A percentile compares a stretch with the other conserved stretches of the same genome.
phyloP scores from a whole-genome alignment of 2,797 vertebrate species.

The Thalassophryne amazonica region DNA sequence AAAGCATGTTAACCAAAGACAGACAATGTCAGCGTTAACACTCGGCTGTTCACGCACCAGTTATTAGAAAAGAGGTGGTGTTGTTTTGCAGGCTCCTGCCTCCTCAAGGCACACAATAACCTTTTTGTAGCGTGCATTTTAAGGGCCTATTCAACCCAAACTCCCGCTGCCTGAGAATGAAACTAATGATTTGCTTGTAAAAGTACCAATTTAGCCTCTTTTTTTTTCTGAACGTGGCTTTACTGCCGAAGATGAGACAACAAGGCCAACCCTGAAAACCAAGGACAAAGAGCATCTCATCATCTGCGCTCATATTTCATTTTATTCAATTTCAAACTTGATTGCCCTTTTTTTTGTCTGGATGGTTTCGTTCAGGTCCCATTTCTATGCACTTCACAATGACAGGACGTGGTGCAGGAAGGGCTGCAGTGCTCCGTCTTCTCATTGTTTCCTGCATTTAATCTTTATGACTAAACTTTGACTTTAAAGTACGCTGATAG shows the following conservation, averaged over 20 bases:
- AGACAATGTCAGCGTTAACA: slow-evolving; percentile 45
- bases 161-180: slow-evolving; percentile 13
- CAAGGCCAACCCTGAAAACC: neutral
- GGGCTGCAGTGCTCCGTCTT: slow-evolving; percentile 42
- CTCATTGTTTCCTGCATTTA: slow-evolving; percentile 47
- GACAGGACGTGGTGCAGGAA: slow-evolving; percentile 8
- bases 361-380: slow-evolving; percentile 16
- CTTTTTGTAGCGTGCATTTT: slow-evolving; percentile 43
- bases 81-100: slow-evolving; percentile 31
- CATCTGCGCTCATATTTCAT: slow-evolving; percentile 10
- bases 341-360: neutral
- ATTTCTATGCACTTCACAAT: slow-evolving; percentile 10
- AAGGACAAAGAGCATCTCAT: no score
- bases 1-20: slow-evolving; percentile 58
- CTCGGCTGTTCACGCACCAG: slow-evolving; percentile 16
- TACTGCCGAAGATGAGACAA: neutral
- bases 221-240: neutral
- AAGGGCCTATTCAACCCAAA: slow-evolving; percentile 34
- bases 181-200: slow-evolving; percentile 23
- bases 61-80: slow-evolving; percentile 29
- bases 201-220: neutral
- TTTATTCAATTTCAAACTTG: neutral
- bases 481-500: slow-evolving; percentile 60
- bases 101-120: slow-evolving; percentile 37
- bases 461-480: slow-evolving; percentile 52